These are phyloP conservation scores for Tetrao urogallus DNA, from an alignment of 2,113 vertebrate genomes.

Conservation along the genomic window DNA sequence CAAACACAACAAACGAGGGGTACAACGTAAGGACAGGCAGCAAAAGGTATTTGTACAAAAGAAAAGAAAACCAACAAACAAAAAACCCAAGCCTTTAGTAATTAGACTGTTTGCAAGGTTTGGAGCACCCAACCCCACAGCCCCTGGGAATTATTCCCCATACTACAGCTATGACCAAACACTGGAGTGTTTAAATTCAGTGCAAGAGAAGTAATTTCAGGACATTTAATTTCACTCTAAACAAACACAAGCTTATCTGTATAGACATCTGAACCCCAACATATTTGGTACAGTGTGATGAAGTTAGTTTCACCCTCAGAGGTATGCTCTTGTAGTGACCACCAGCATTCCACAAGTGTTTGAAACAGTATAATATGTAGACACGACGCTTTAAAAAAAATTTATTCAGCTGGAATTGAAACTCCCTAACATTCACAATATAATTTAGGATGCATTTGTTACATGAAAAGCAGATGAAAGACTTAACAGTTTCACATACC, in stretches of 20 bases:
- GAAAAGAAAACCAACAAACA: background rate
- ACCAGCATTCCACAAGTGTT: slow-evolving; percentile 68
- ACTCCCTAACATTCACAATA: slow-evolving; percentile 79
- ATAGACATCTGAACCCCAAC: slow-evolving; percentile 53
- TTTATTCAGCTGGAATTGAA: slow-evolving; percentile 76
- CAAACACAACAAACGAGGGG: slow-evolving; percentile 70
- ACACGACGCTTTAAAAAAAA: slow-evolving; percentile 69
- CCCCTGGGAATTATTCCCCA: background rate
- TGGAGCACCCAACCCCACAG: background rate
- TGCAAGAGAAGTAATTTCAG: slow-evolving; percentile 75
- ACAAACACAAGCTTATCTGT: slow-evolving; percentile 64
- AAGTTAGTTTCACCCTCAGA: slow-evolving; percentile 49
- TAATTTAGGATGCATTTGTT: slow-evolving; percentile 77
- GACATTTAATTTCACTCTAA: slow-evolving; percentile 70
- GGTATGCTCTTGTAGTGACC: slow-evolving; percentile 68
- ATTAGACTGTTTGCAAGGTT: slow-evolving; percentile 45
- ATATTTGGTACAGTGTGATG: slow-evolving; percentile 73
- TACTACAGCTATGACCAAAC: slow-evolving; percentile 28
- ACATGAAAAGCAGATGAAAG: slow-evolving; percentile 78
- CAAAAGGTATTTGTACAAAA: slow-evolving; percentile 50
- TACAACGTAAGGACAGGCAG: slow-evolving; percentile 72
- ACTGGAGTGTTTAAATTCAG: slow-evolving; percentile 78
- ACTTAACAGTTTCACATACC: slow-evolving; percentile 77
- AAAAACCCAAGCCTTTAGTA: slow-evolving; percentile 7
- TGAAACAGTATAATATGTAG: slow-evolving; percentile 64